Evolutionary conservation across 1,140 invertebrate species (phyloP).

Genomic region (Thereuonema tuberculata): DNA sequence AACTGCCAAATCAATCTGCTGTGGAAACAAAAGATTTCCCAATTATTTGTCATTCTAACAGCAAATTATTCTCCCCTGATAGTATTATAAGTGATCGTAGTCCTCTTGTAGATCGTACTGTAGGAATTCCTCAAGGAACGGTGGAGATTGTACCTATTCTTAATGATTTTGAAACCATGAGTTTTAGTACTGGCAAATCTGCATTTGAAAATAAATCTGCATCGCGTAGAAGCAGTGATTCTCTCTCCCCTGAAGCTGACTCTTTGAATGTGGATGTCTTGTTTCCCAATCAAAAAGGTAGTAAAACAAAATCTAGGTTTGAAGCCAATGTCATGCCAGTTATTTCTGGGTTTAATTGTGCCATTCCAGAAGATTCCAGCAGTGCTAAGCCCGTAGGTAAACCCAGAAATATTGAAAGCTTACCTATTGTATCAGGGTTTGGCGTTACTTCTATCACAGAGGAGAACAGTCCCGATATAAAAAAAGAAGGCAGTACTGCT

Average conservation of each 20-base stretch:
- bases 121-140: background rate
- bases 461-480: too few relatives aligned
- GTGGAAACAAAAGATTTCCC: too few relatives aligned
- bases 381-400: too few relatives aligned
- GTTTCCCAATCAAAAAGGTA: background rate
- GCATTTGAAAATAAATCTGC: background rate
- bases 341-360: too few relatives aligned
- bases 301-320: background rate
- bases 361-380: too few relatives aligned
- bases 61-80: conserved; percentile 5
- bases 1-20: too few relatives aligned
- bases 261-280: background rate
- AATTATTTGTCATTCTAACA: background rate
- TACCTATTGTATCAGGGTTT: background rate
- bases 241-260: conserved; percentile 1
- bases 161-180: background rate
- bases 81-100: conserved; percentile 2
- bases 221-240: background rate
- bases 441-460: too few relatives aligned
- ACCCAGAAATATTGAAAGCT: background rate
- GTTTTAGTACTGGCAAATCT: background rate
- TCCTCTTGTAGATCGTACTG: background rate
- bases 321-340: background rate
- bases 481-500: too few relatives aligned
- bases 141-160: background rate